Evolutionary conservation across 2,113 vertebrate species (phyloP).

Genomic region (Rallus limicola): DNA sequence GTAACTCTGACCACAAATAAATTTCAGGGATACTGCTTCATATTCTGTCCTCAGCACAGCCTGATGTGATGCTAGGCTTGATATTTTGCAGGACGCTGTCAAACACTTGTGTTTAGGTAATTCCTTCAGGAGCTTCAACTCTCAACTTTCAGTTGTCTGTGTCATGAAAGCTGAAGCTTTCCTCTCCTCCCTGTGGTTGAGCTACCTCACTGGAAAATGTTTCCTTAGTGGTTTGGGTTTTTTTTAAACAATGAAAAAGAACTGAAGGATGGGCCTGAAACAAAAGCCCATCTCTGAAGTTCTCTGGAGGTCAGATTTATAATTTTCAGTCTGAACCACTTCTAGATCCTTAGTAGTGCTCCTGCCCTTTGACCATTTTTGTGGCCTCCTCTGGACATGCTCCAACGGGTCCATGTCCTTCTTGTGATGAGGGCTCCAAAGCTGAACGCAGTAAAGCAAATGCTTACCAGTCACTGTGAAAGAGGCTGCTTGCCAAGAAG

Average conservation of each 20-base stretch:
- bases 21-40: constrained; percentile 11
- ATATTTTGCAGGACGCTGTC: neutral
- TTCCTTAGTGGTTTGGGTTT: neutral
- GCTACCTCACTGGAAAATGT: neutral
- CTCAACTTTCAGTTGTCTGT: neutral
- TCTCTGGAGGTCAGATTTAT: neutral
- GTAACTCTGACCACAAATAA: neutral
- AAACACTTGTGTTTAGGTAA: neutral
- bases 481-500: no score
- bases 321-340: neutral
- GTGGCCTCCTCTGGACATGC: no score
- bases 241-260: neutral
- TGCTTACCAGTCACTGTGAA: no score
- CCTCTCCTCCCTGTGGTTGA: neutral
- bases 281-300: neutral
- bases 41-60: neutral
- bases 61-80: neutral
- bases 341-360: neutral
- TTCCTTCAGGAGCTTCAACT: neutral
- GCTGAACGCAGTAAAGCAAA: no score
- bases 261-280: neutral
- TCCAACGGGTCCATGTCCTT: no score
- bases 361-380: no score
- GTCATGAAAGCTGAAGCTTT: neutral
- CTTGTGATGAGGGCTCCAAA: no score